Evolutionary conservation across 2,888 invertebrate species (phyloP), one percentile per base, ranked within the genome.

Genomic region (Lagria hirta): DNA sequence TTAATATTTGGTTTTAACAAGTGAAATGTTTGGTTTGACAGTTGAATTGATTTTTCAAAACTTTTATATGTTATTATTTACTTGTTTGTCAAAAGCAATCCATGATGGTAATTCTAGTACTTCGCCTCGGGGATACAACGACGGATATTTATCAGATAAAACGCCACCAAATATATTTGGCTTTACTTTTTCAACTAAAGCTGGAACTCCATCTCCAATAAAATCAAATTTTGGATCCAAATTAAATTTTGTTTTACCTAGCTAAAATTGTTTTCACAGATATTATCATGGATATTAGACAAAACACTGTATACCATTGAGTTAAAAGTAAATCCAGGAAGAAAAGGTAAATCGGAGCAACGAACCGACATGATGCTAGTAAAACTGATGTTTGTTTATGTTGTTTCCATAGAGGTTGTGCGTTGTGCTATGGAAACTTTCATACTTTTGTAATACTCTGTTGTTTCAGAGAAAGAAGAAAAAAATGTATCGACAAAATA

Each of bases 71-170:
- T n/a, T n/a, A n/a, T n/a, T n/a, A 43, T 51, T 59, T 66, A 88
- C 88, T 73, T 93, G 83, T 71, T 90, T 88, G 65, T 95, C 93
- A 67, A 85, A 91, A 44, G 86, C 84, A 36, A 94, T 76, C 93
- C 93, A 95, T 0, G 88, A 74, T 0, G 94, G 93, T 30, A 86
- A 66, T 53, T 84, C 85, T 0, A 82, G 79, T 0, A 82, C 83
- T 64, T 85, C 84, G 52, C 86, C 87, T 8, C 84, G 77, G 1
- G 86, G 82, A 70, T 87, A 89, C 29, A 86, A 66, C 0, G 87
- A 86, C 1, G 87, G 86, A 57, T 78, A 77, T 40, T 76, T 76
- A 38, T 75, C 79, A 1, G 75, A 69, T 14, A 74, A 61, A 6
- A 21, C 10, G 1, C 82, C 80, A n/a, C n/a, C n/a, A 44, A 82